These are phyloP conservation scores for Vultur gryphus DNA, from an alignment of 2,797 vertebrate species.

Conservation along the genomic window DNA sequence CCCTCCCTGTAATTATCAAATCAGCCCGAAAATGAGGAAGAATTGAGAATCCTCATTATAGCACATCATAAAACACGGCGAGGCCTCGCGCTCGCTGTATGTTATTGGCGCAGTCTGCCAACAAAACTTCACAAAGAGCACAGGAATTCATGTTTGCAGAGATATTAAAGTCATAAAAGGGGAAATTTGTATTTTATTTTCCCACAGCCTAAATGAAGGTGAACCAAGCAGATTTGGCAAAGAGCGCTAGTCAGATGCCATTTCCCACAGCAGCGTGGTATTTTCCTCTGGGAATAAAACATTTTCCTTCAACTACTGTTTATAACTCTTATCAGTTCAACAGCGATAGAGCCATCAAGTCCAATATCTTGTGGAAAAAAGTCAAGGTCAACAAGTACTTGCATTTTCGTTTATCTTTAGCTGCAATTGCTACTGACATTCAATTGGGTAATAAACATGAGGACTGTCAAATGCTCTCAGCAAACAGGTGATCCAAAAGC, in stretches of 20 bases:
- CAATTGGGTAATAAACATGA: slow-evolving; percentile 83
- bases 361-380: slow-evolving; percentile 80
- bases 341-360: slow-evolving; percentile 86
- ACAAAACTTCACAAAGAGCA: slow-evolving; percentile 39
- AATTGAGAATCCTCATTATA: slow-evolving; percentile 58
- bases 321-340: slow-evolving; percentile 83
- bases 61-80: slow-evolving; percentile 49
- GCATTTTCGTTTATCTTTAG: slow-evolving; percentile 82
- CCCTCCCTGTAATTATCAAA: slow-evolving; percentile 58
- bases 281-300: slow-evolving; percentile 88
- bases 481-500: slow-evolving; percentile 79
- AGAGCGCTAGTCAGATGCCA: slow-evolving; percentile 71
- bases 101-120: slow-evolving; percentile 16
- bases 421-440: slow-evolving; percentile 78
- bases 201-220: slow-evolving; percentile 80
- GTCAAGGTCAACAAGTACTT: slow-evolving; percentile 85
- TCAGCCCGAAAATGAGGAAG: slow-evolving; percentile 28
- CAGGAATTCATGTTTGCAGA: slow-evolving; percentile 58
- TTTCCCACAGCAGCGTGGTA: slow-evolving; percentile 84
- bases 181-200: slow-evolving; percentile 69
- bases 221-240: slow-evolving; percentile 72
- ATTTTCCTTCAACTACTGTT: slow-evolving; percentile 86
- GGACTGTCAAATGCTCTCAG: slow-evolving; percentile 77
- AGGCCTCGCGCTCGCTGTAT: slow-evolving; percentile 3
- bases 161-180: slow-evolving; percentile 69